phyloP scores from a whole-genome alignment of 2,797 vertebrate genomes.

The Leucoraja ocellata region DNA sequence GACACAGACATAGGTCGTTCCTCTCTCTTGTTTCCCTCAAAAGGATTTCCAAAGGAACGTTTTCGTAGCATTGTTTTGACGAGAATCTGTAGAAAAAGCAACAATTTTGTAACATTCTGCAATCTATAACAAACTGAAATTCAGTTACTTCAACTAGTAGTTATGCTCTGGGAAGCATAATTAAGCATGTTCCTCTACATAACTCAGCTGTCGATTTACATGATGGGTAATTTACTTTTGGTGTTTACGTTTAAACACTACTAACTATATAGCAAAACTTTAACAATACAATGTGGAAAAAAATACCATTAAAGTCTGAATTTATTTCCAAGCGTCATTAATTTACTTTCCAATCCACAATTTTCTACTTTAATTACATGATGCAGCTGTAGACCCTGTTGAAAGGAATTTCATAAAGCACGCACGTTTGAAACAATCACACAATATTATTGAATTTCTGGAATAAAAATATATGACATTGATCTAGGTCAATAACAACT shows the following conservation, averaged over 20 bases:
- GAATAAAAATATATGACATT: neutral
- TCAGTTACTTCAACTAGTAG: too few relatives aligned
- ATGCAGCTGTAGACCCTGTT: neutral
- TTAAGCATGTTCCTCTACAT: neutral
- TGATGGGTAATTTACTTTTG: neutral
- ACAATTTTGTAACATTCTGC: neutral
- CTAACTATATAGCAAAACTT: neutral
- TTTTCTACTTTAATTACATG: neutral
- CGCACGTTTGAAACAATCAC: neutral
- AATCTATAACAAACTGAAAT: too few relatives aligned
- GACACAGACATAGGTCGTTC: constrained; percentile 67
- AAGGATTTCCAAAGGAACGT: constrained; percentile 92
- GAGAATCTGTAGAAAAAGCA: constrained; percentile 67
- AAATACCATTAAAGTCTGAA: neutral
- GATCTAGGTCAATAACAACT: neutral
- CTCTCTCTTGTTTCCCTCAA: constrained; percentile 81
- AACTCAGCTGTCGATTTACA: neutral
- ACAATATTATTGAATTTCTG: neutral
- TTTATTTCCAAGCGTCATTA: neutral
- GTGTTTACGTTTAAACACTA: neutral
- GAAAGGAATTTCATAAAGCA: neutral
- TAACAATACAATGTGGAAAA: neutral
- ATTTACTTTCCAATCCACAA: neutral
- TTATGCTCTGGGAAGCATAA: too few relatives aligned
- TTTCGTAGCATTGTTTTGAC: constrained; percentile 97